Evolutionary conservation across 2,797 vertebrate species (phyloP), one percentile per base, ranked within the genome.

Genomic region (Tenualosa ilisha): DNA sequence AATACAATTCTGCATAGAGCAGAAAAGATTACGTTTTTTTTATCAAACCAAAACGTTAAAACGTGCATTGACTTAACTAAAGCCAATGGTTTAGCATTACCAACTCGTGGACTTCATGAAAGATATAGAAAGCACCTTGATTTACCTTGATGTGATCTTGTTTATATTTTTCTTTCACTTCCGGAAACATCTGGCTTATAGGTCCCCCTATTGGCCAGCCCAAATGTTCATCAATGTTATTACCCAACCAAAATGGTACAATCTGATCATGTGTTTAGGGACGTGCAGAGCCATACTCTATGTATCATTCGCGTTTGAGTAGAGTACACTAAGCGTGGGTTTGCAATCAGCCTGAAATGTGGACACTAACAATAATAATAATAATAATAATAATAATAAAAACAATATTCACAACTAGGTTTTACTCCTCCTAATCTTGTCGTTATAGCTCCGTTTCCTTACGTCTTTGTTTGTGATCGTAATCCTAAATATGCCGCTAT

Each of bases 201-300:
- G 11, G 46, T 59, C 79, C 59, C 51, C 51, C 54, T 43, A 72
- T 31, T 85, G 81, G 59, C 65, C 68, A 56, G 68, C n/a, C 49
- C 2, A 22, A 37, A 13, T 82, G 82, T 84, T 56, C 59, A 81
- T 82, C 79, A 61, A 49, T 20, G 26, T 22, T 53, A 53, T 56
- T 81, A 50, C 54, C 85, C 85, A 85, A 87, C 72, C 81, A 86
- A 56, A 63, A 20, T 75, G 40, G 37, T 72, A 13, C 83, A 65
- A n/a, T 31, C 24, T 53, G 51, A 37, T 51, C 26, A 79, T 79
- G 72, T 79, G 72, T 46, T 79, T 79, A 79, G 40, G 72, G 72
- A 79, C 40, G 26, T 75, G 50, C 46, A 49, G 46, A 49, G 46
- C 46, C 46, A 49, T 49, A 49, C 0, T 4, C 46, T 49, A 49